Conservation (phyloP, 2,797 vertebrate species). For the Rallus crepitans region DNA sequence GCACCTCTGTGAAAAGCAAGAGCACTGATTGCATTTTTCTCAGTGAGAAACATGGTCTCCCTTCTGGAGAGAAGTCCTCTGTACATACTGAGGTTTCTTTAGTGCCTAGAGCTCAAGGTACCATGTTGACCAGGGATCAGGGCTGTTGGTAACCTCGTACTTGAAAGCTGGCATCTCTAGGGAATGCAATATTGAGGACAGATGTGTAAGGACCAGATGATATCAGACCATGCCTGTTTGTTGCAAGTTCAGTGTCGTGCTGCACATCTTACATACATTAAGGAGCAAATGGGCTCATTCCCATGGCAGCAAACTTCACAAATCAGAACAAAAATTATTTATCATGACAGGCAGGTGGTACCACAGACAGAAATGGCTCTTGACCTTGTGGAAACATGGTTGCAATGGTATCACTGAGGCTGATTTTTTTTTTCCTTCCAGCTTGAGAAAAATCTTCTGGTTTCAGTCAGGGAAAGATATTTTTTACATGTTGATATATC, state of each 20-base stretch:
- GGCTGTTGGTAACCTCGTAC: background rate
- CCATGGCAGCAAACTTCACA: conserved; percentile 38
- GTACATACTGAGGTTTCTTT: background rate
- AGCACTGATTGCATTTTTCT: background rate
- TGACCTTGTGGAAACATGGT: conserved; percentile 35
- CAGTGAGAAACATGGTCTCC: accelerated
- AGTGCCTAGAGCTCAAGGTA: background rate
- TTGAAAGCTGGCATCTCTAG: conserved; percentile 1
- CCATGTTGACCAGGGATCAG: conserved; percentile 20
- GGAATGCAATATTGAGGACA: conserved; percentile 53
- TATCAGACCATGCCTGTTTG: accelerated
- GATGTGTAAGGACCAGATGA: conserved; percentile 2
- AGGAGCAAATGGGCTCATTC: conserved; percentile 59
- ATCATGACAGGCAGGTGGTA: conserved; percentile 52
- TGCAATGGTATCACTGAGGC: background rate
- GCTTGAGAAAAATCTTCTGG: background rate
- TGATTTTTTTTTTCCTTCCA: background rate
- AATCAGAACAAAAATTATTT: conserved; percentile 62
- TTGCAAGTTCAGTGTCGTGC: background rate
- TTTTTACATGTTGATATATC: background rate
- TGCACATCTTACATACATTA: conserved; percentile 61
- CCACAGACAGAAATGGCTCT: conserved; percentile 11
- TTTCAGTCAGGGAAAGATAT: background rate
- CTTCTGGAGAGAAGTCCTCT: background rate
- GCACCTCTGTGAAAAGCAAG: background rate